These are phyloP conservation scores for Danio choprae DNA, from an alignment of 2,797 vertebrate genomes.

Conservation along the genomic window DNA sequence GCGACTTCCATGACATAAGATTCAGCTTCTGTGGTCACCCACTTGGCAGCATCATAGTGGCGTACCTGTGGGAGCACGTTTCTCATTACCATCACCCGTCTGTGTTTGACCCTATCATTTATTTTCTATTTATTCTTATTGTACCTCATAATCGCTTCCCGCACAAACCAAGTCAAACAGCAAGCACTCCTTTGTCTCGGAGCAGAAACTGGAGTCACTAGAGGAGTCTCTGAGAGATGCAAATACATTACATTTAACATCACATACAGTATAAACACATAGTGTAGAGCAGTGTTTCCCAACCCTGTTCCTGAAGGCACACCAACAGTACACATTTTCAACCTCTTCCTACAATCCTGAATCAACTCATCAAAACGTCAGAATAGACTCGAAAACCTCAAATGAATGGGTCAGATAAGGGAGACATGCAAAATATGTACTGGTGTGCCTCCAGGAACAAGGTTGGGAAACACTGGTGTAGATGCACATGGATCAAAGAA, in stretches of 20 bases:
- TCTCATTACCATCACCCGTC: neutral
- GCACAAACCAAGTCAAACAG: constrained; percentile 70
- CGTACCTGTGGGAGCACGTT: constrained; percentile 70
- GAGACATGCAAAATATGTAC: too few relatives aligned
- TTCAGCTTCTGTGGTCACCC: constrained; percentile 68
- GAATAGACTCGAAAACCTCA: too few relatives aligned
- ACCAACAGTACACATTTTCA: too few relatives aligned
- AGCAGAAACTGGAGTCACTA: constrained; percentile 59
- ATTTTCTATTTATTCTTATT: neutral
- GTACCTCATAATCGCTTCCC: constrained; percentile 69
- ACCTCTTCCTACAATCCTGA: too few relatives aligned
- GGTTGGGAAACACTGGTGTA: too few relatives aligned
- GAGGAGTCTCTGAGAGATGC: constrained; percentile 67
- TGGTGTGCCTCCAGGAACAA: neutral
- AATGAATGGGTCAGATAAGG: too few relatives aligned
- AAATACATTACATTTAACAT: constrained; percentile 2
- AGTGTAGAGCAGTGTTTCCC: too few relatives aligned
- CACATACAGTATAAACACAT: too few relatives aligned
- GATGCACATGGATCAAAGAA: neutral
- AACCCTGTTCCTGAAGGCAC: too few relatives aligned
- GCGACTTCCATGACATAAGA: constrained; percentile 65
- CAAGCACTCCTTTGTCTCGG: constrained; percentile 74
- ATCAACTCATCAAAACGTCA: too few relatives aligned
- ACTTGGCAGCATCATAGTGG: constrained; percentile 70
- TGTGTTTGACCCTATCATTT: neutral